A percentile compares a stretch with the other conserved stretches of the same genome.
phyloP scores from a whole-genome alignment of 2,888 invertebrate genomes.

The Nemotelus nigrinus region DNA sequence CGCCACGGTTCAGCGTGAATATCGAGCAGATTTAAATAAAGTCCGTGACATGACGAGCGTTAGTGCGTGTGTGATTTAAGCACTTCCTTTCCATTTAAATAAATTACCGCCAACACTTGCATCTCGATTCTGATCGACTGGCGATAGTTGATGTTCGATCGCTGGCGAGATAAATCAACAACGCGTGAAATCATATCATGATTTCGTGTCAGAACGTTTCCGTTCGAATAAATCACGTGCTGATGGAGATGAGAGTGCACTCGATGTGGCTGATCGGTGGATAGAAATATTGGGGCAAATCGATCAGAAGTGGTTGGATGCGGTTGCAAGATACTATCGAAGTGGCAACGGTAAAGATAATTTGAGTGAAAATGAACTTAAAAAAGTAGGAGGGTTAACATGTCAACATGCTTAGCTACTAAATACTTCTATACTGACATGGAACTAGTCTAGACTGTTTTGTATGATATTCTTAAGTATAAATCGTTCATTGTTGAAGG shows the following conservation, averaged over 20 bases:
- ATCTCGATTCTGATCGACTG: constrained; percentile 13
- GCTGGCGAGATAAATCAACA: constrained; percentile 44
- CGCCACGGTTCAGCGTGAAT: neutral
- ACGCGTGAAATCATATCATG: constrained; percentile 48
- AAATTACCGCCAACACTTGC: constrained; percentile 46
- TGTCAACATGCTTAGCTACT: too few species aligned
- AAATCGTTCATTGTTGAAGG: too few species aligned
- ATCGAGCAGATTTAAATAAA: constrained; percentile 17
- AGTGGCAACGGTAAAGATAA: too few species aligned
- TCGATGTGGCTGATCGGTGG: constrained; percentile 15
- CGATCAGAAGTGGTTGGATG: neutral
- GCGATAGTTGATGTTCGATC: constrained; percentile 31
- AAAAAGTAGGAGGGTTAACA: too few species aligned
- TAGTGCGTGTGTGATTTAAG: constrained; percentile 49
- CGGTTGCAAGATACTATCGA: too few species aligned
- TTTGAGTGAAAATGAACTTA: too few species aligned
- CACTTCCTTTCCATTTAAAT: constrained; percentile 50
- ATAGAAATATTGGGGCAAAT: neutral
- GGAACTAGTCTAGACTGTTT: too few species aligned
- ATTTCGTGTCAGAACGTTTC: constrained; percentile 46
- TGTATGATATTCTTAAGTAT: too few species aligned
- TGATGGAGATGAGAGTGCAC: constrained; percentile 18
- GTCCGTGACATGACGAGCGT: constrained; percentile 18
- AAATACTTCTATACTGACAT: too few species aligned
- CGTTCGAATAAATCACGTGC: constrained; percentile 41